Evolutionary conservation across 23 tunicate genomes (phyloP).

Genomic region (Ascidia mentula): DNA sequence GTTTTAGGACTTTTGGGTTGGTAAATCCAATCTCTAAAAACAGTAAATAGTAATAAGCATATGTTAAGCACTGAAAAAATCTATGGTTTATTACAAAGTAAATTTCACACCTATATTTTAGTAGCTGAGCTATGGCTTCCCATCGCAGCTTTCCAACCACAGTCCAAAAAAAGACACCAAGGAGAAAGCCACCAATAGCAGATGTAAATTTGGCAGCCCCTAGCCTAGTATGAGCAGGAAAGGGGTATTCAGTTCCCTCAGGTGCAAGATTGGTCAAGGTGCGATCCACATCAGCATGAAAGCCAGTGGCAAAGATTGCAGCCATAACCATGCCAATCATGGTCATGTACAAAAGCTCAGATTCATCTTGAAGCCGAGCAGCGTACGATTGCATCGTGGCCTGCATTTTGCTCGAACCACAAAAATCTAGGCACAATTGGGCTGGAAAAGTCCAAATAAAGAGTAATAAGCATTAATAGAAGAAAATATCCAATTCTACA

Average conservation of each 20-base stretch:
- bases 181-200: slow-evolving; percentile 74
- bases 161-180: slow-evolving; percentile 78
- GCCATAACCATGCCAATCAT: slow-evolving; percentile 85
- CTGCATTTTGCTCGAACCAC: too few species aligned
- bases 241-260: slow-evolving; percentile 81
- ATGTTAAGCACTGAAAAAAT: neutral
- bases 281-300: slow-evolving; percentile 87
- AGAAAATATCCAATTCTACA: too few species aligned
- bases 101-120: slow-evolving; percentile 60
- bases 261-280: slow-evolving; percentile 78
- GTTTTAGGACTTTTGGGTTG: slow-evolving; percentile 64
- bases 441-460: too few species aligned
- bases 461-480: too few species aligned
- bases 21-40: slow-evolving; percentile 78
- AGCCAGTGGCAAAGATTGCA: slow-evolving; percentile 82
- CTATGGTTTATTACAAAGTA: neutral
- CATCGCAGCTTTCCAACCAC: slow-evolving; percentile 53
- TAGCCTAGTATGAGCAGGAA: slow-evolving; percentile 79
- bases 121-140: slow-evolving; percentile 49
- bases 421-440: too few species aligned
- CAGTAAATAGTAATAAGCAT: neutral
- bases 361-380: slow-evolving; percentile 54
- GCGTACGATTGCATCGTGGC: slow-evolving; percentile 10
- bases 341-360: slow-evolving; percentile 67
- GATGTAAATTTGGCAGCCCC: slow-evolving; percentile 81